phyloP scores from a whole-genome alignment of 37 sponge, comb jelly and placozoan genomes.

The Geodia barretti region DNA sequence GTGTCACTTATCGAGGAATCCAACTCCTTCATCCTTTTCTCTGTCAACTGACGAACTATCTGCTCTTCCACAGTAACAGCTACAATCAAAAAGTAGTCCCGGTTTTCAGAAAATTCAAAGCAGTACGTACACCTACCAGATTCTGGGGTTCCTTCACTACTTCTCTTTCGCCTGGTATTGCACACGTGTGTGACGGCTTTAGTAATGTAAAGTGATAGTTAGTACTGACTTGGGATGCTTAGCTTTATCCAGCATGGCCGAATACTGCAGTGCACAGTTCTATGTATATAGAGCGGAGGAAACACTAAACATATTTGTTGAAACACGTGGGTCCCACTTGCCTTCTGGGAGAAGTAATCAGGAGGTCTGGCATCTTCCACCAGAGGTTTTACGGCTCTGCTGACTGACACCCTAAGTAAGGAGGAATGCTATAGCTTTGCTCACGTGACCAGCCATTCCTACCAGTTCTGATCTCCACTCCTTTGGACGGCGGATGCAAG shows the following conservation, averaged over 20 bases:
- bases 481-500: conserved; percentile 88
- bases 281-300: conserved; percentile 1
- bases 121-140: conserved; percentile 2
- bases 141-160: conserved; percentile 32
- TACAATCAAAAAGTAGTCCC: neutral
- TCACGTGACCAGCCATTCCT: neutral
- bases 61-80: conserved; percentile 81
- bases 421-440: neutral
- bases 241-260: conserved; percentile 85
- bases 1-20: conserved; percentile 33
- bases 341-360: conserved; percentile 84
- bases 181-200: too few relatives aligned
- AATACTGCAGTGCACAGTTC: conserved; percentile 91
- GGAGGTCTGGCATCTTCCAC: conserved; percentile 55
- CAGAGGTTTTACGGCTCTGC: conserved; percentile 74
- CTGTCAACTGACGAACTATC: conserved; percentile 81
- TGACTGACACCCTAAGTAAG: conserved; percentile 79
- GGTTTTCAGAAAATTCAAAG: neutral
- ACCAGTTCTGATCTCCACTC: conserved; percentile 94
- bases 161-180: conserved; percentile 48
- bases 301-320: neutral
- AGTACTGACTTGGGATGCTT: conserved; percentile 73
- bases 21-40: conserved; percentile 80
- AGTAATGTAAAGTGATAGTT: too few relatives aligned
- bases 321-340: neutral